These are phyloP conservation scores for Tenthredo livida DNA, from an alignment of 2,888 invertebrate genomes.

Conservation along the genomic window DNA sequence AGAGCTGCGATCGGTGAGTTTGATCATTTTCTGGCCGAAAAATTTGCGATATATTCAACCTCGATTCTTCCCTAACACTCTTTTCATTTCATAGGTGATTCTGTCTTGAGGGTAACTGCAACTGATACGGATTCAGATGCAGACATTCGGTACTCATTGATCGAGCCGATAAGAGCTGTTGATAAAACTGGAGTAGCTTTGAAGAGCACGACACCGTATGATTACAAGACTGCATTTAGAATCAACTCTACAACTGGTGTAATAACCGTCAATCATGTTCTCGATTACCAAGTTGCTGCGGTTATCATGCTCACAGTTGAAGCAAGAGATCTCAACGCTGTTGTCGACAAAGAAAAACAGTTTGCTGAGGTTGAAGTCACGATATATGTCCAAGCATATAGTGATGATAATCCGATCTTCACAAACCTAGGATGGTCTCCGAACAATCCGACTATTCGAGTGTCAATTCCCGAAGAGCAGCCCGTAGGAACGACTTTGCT, in stretches of 20 bases:
- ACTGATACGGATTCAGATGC: slow-evolving; percentile 86
- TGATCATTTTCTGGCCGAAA: not conserved
- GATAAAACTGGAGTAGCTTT: slow-evolving; percentile 88
- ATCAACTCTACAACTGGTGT: slow-evolving; percentile 86
- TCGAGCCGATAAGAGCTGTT: slow-evolving; percentile 85
- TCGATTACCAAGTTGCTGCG: slow-evolving; percentile 88
- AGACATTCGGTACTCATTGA: slow-evolving; percentile 84
- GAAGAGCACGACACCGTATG: slow-evolving; percentile 82
- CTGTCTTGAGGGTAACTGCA: slow-evolving; percentile 84
- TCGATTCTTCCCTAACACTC: not conserved
- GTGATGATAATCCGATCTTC: slow-evolving; percentile 88
- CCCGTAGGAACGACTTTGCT: slow-evolving; percentile 87
- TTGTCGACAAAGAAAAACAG: slow-evolving; percentile 83
- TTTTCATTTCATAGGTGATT: slow-evolving; percentile 74
- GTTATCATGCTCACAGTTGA: slow-evolving; percentile 87
- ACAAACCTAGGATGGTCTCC: slow-evolving; percentile 87
- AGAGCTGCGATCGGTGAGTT: slow-evolving; percentile 80
- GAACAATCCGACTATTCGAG: slow-evolving; percentile 84
- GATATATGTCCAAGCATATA: slow-evolving; percentile 88
- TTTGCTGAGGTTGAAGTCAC: slow-evolving; percentile 85
- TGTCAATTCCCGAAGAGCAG: slow-evolving; percentile 87
- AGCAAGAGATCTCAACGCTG: slow-evolving; percentile 86
- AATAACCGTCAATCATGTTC: slow-evolving; percentile 83
- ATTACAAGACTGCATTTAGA: slow-evolving; percentile 84
- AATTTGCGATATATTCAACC: not conserved